These are phyloP conservation scores for Coleophora flavipennella DNA, from an alignment of 2,888 invertebrate species.

Conservation along the genomic window DNA sequence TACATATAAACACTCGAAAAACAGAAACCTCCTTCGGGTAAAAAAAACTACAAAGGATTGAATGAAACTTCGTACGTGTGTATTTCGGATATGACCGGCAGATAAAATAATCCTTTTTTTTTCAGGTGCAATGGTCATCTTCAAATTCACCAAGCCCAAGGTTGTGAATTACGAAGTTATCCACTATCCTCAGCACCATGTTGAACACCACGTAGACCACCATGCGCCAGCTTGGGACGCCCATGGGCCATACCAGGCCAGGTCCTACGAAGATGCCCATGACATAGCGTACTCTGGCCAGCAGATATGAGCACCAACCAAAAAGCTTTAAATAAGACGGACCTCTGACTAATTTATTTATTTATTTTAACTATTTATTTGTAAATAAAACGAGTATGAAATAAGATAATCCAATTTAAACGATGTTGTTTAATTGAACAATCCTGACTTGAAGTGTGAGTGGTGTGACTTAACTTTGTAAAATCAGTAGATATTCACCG, in stretches of 20 bases:
- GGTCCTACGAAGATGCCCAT: constrained; percentile 70
- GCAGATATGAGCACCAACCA: constrained; percentile 45
- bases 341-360: constrained; percentile 63
- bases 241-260: constrained; percentile 76
- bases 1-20: no score
- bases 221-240: constrained; percentile 66
- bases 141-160: constrained; percentile 90
- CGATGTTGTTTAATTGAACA: constrained; percentile 25
- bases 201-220: constrained; percentile 79
- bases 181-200: constrained; percentile 82
- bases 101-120: constrained; percentile 1
- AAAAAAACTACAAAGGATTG: no score
- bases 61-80: no score
- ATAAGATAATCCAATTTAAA: constrained; percentile 48
- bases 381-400: constrained; percentile 59
- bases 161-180: constrained; percentile 90
- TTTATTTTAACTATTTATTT: constrained; percentile 57
- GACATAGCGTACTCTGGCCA: constrained; percentile 75
- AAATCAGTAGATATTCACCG: no score
- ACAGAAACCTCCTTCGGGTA: no score
- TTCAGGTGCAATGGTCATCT: constrained; percentile 82
- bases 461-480: no score
- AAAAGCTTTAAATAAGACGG: constrained; percentile 43
- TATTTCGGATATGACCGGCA: no score
- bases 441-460: neutral